Percentiles rank a stretch among this genome's conserved stretches.
phyloP scores from a whole-genome alignment of 2,888 invertebrate species.

The Rhaphigaster nebulosa region DNA sequence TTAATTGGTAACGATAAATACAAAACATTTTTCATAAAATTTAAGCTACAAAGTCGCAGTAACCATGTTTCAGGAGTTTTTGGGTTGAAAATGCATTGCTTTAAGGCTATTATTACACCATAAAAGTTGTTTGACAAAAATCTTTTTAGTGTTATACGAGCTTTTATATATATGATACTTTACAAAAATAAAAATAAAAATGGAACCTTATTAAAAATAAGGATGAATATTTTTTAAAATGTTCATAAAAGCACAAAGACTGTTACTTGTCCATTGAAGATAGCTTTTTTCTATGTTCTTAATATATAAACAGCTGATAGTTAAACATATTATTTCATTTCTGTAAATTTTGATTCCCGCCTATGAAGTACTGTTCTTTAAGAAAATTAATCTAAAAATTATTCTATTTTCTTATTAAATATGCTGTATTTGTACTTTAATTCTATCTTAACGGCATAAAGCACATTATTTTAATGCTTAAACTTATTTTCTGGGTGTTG shows the following conservation, averaged over 20 bases:
- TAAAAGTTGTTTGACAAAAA: background rate
- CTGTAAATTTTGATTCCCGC: background rate
- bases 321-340: background rate
- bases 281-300: background rate
- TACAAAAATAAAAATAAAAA: background rate
- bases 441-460: background rate
- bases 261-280: background rate
- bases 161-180: background rate
- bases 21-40: background rate
- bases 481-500: background rate
- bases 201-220: background rate
- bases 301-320: background rate
- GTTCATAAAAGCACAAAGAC: conserved; percentile 23
- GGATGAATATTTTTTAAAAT: background rate
- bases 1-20: too few species aligned
- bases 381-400: background rate
- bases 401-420: background rate
- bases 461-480: conserved; percentile 8
- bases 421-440: background rate
- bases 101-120: background rate
- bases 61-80: background rate
- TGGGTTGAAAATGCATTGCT: background rate
- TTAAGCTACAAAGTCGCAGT: background rate
- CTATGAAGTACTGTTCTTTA: background rate
- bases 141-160: background rate